These are phyloP conservation scores for Diploptera punctata DNA, from an alignment of 2,888 invertebrate genomes.

Conservation along the genomic window DNA sequence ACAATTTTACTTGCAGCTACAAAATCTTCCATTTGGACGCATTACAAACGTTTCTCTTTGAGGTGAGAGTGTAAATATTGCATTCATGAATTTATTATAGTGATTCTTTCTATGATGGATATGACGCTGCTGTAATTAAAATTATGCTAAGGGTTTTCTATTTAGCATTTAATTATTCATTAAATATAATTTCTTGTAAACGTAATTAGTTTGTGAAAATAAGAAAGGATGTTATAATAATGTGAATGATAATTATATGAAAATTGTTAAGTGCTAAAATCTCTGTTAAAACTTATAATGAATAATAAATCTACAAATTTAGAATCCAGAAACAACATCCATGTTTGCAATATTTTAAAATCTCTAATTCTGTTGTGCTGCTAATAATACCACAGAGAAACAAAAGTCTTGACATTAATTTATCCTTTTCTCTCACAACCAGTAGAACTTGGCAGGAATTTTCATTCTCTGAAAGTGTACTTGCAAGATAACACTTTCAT, in stretches of 20 bases:
- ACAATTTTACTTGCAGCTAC: neutral
- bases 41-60: neutral
- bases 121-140: too few species aligned
- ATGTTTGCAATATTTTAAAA: neutral
- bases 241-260: too few species aligned
- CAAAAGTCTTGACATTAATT: neutral
- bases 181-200: too few species aligned
- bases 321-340: neutral
- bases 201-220: too few species aligned
- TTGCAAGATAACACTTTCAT: neutral
- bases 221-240: too few species aligned
- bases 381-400: neutral
- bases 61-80: conserved; percentile 1
- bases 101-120: too few species aligned
- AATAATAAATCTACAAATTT: neutral
- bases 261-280: neutral
- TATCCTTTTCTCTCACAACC: neutral
- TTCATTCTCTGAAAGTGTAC: neutral
- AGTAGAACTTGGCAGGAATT: conserved; percentile 2
- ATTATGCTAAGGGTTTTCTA: too few species aligned
- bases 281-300: neutral
- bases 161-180: too few species aligned
- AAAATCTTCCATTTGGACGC: neutral
- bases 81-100: neutral
- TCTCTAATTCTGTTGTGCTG: neutral